Evolutionary conservation across 2,888 invertebrate species (phyloP).

Genomic region (Sceliomorpha sp.): DNA sequence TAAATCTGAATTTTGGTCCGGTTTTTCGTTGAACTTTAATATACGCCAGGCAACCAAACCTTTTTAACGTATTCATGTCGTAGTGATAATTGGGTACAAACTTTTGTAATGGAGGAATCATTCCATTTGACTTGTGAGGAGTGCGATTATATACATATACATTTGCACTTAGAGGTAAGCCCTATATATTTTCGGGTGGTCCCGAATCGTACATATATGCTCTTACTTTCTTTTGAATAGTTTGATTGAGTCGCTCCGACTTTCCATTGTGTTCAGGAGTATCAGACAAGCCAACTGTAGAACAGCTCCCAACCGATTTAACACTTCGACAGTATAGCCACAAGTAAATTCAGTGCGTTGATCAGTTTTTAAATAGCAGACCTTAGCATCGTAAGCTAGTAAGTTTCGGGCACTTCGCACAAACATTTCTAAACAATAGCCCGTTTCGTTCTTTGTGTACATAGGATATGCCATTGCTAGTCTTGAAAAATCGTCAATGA

Average conservation of each 20-base stretch:
- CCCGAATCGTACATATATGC: slow-evolving; percentile 20
- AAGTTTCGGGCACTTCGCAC: slow-evolving; percentile 51
- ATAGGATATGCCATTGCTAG: slow-evolving; percentile 57
- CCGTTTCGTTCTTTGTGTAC: slow-evolving; percentile 46
- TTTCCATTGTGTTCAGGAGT: slow-evolving; percentile 22
- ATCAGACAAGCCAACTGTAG: not conserved
- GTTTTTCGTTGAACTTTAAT: slow-evolving; percentile 35
- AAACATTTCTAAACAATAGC: slow-evolving; percentile 32
- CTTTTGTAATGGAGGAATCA: slow-evolving; percentile 27
- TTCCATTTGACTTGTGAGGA: slow-evolving; percentile 35
- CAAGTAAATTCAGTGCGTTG: slow-evolving; percentile 53
- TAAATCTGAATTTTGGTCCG: slow-evolving; percentile 35
- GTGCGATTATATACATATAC: slow-evolving; percentile 44
- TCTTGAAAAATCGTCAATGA: slow-evolving; percentile 59
- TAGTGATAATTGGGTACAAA: slow-evolving; percentile 31
- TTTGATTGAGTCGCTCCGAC: slow-evolving; percentile 17
- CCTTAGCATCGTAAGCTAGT: slow-evolving; percentile 49
- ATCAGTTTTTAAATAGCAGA: slow-evolving; percentile 56
- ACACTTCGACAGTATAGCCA: slow-evolving; percentile 25
- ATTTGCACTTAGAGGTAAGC: slow-evolving; percentile 28
- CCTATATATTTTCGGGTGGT: slow-evolving; percentile 34
- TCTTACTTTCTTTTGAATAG: slow-evolving; percentile 20
- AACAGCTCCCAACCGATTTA: slow-evolving; percentile 8
- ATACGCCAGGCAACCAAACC: slow-evolving; percentile 45
- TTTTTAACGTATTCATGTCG: slow-evolving; percentile 32